phyloP scores from a whole-genome alignment of 2,797 vertebrate genomes.

The Perdix hodgsoniae region DNA sequence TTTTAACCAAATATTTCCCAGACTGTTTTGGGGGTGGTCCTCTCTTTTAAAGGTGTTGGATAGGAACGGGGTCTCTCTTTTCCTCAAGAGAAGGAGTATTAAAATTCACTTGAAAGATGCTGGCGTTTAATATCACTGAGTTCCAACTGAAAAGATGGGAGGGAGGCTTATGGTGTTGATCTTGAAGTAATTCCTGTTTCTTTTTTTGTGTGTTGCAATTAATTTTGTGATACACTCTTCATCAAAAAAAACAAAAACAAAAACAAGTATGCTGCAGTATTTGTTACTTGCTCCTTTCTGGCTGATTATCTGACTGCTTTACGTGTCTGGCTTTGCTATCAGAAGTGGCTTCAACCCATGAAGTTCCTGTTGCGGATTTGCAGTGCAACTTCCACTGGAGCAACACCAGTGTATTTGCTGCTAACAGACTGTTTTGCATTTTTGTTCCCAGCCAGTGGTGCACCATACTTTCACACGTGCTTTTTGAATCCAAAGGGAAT shows the following conservation, averaged over 20 bases:
- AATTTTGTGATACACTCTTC: neutral
- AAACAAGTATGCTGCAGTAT: neutral
- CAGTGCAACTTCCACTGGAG: neutral
- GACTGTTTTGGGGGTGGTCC: neutral
- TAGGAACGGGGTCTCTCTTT: neutral
- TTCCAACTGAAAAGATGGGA: neutral
- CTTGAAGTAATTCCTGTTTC: neutral
- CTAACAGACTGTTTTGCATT: neutral
- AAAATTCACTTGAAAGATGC: neutral
- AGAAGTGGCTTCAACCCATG: neutral
- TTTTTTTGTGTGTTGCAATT: neutral
- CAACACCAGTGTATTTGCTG: neutral
- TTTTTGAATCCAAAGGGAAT: neutral
- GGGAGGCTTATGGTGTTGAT: neutral
- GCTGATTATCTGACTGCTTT: neutral
- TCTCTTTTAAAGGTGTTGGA: neutral
- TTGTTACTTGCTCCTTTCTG: neutral
- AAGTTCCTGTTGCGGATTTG: neutral
- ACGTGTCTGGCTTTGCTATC: neutral
- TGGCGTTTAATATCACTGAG: neutral
- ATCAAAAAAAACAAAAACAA: too few species aligned
- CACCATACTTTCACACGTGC: neutral
- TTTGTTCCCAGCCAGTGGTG: neutral
- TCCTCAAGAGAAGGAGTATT: neutral
- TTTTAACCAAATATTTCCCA: neutral